phyloP scores from a whole-genome alignment of 2,888 invertebrate species.

The Chymomyza fuscimana region DNA sequence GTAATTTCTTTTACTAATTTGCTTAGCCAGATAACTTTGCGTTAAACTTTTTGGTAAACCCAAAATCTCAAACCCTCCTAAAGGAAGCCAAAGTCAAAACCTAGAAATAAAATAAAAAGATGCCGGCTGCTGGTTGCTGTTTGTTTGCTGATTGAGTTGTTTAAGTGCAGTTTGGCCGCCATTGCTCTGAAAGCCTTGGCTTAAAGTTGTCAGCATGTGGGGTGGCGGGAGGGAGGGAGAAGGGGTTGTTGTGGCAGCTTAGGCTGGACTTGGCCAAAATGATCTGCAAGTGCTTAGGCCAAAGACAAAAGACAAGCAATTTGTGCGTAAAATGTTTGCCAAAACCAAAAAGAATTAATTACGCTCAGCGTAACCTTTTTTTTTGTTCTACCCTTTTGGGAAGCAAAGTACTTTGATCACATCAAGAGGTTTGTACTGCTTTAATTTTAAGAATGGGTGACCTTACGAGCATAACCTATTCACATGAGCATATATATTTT shows the following conservation, averaged over 20 bases:
- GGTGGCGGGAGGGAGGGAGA: no score
- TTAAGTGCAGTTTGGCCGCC: constrained; percentile 15
- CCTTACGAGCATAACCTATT: no score
- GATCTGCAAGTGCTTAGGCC: constrained; percentile 51
- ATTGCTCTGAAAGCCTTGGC: constrained; percentile 52
- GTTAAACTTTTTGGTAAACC: constrained; percentile 31
- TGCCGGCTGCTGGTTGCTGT: neutral
- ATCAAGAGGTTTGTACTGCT: neutral
- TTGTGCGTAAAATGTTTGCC: constrained; percentile 72
- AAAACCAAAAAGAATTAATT: constrained; percentile 72
- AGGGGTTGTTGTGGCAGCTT: neutral
- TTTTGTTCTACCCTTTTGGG: neutral
- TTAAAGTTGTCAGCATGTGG: constrained; percentile 58
- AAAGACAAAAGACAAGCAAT: constrained; percentile 72
- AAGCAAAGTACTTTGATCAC: neutral
- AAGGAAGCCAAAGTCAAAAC: neutral
- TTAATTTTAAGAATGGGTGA: no score
- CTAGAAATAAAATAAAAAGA: neutral
- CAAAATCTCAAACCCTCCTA: constrained; percentile 1
- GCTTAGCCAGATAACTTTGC: constrained; percentile 43
- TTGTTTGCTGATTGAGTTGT: constrained; percentile 61
- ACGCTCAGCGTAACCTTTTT: constrained; percentile 52
- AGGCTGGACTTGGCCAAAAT: neutral
- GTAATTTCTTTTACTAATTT: constrained; percentile 60
- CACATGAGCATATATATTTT: no score